Percentiles rank a stretch among this genome's conserved stretches.
These are phyloP conservation scores for Corynorhinus townsendii DNA, from an alignment of 2,113 vertebrate species.

Conservation along the genomic window DNA sequence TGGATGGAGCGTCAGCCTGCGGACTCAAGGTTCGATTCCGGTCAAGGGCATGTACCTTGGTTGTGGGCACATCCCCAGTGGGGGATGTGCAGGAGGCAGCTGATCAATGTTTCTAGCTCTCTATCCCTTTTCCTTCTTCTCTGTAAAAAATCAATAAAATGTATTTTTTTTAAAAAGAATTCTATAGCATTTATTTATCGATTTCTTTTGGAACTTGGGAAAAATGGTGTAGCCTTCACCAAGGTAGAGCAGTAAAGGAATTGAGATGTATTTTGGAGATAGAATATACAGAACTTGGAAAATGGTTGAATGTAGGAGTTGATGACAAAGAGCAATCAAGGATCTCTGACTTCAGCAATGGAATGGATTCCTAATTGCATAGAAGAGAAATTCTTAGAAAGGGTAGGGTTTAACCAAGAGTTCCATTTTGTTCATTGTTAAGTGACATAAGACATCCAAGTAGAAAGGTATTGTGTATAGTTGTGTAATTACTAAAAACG, in stretches of 20 bases:
- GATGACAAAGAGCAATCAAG: neutral
- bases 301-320: neutral
- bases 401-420: neutral
- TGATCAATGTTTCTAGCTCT: too few species aligned
- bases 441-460: neutral
- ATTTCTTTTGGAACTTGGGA: neutral
- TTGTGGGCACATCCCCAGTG: too few species aligned
- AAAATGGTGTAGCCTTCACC: neutral
- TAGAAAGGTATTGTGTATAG: neutral
- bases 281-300: neutral
- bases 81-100: too few species aligned
- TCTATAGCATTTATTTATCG: neutral
- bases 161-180: too few species aligned
- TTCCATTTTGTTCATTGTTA: neutral
- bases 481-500: neutral
- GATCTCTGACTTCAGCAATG: neutral
- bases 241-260: neutral
- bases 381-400: neutral
- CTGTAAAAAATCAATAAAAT: too few species aligned
- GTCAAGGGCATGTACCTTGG: too few species aligned
- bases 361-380: neutral
- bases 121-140: too few species aligned
- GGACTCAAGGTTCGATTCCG: too few species aligned
- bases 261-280: neutral
- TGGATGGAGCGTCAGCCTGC: too few species aligned